Evolutionary conservation across 2,113 vertebrate species (phyloP), one percentile per base, ranked within the genome.

Genomic region (Barnardius zonarius): DNA sequence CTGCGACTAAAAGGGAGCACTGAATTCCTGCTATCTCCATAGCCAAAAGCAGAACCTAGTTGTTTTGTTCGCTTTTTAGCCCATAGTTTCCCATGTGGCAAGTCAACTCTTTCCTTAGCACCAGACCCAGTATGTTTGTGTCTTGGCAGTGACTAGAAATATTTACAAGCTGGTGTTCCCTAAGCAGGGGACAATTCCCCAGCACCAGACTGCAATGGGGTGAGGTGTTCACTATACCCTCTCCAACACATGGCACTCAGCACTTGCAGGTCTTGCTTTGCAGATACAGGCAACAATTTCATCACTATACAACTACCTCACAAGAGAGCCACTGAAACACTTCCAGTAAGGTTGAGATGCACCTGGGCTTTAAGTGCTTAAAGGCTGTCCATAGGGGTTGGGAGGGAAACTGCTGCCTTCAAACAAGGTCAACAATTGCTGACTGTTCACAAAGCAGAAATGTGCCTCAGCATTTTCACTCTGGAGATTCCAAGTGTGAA

Each of bases 141-240:
- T 52, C 49, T 55, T 6, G 1, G 63, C 31, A 76, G 52, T 11
- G 27, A n/a, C 9, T 35, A 41, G 17, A 25, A 39, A 23, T n/a
- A 35, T 41, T 33, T n/a, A 30, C 8, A 54, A 70, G 7, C 19
- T 25, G 23, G 4, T 1, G 4, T 37, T 68, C 33, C 76, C 41
- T 0, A 0, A 76, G 41, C 14, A 84, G 5, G 11, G 17, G 46
- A 68, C 1, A 0, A 43, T 27, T 78, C 16, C 49, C 17, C 31
- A 49, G 33, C 44, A 67, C 10, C 37, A 64, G 35, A 19, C 20
- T 19, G 41, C 48, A 55, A 6, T 2, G 3, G 24, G 72, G 16
- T 30, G 20, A 49, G 35, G 25, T 11, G 25, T 25, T 35, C 7
- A 3, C 23, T 35, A 17, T 20, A 30, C 35, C 19, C 31, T 43